Base-by-base conservation (phyloP, 2,113 vertebrate genomes). In the Marmota monax region DNA sequence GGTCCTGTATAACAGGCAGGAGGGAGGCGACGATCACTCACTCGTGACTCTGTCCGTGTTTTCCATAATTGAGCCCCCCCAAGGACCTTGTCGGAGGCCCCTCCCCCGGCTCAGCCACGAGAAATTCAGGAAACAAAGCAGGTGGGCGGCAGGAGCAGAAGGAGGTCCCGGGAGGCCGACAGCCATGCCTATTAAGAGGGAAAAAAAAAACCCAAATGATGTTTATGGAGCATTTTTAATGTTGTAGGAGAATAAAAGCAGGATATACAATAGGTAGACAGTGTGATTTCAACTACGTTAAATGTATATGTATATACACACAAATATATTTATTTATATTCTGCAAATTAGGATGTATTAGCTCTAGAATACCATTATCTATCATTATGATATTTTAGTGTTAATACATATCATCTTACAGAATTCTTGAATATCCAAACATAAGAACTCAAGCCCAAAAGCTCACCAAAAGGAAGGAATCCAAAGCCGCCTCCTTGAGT, bases 11-110 rank as follows among this genome's bases (percentile, higher is more conserved):
- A 58, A 94, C 89, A 18, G 73, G 90, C 1, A 18, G 90, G 98
- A 96, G 96, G 86, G 93, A 94, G 76, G 3, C 2, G 56, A 63
- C 74, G 83, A 92, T 89, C 96, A 72, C 93, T 98, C 29, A 25
- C 87, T 96, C 16, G 11, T 51, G 94, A 95, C 39, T 96, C 69
- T 39, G 39, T 67, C 93, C 88, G 22, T 88, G 95, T 11, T 97
- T 34, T 84, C 87, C 65, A 13, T 48, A 90, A 93, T 61, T 94
- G 94, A 88, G 39, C 25, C 79, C 91, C 91, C 22, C 51, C 18
- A 27, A 93, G 20, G 78, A 74, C 97, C 4, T 76, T 87, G 92
- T 94, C 67, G 95, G 94, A 63, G 69, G 53, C 12, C 51, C 34
- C 45, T 79, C 86, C 65, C 88, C 96, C 37, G 72, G 85, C 45